Base-by-base conservation (phyloP, 2,113 vertebrate genomes). In the Rhinoderma darwinii region DNA sequence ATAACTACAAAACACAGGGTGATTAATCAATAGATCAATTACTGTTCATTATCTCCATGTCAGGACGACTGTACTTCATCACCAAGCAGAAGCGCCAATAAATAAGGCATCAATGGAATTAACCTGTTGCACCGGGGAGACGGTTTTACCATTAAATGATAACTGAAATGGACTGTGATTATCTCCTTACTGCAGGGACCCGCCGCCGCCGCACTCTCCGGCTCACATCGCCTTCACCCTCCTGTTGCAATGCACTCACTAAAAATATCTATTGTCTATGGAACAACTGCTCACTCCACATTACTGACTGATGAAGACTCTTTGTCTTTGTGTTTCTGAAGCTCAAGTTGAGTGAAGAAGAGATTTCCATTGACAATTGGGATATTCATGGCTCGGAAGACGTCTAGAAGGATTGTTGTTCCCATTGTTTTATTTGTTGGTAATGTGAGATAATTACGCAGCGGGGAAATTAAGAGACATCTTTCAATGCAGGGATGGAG, bases 21-120 rank as follows among this genome's bases (percentile, higher is more conserved):
- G 88, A 86, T 89, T 73, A 1, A 91, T 84, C 89, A 77, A 54
- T 89, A 54, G 72, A 72, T 73, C 85, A 90, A 87, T 90, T 88
- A 86, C 54, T 90, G 80, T 43, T 90, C 88, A 86, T 88, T 84
- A 73, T 77, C 59, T 27, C 41, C 78, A 25, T 47, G 3, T 59
- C 59, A 30, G 0, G 86, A 82, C 82, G 88, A 84, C 30, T 79
- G 37, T 41, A 68, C 68, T 88, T 89, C 88, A 87, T 88, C 79
- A 89, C 84, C 84, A 86, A n/a, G 17, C 25, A 88, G 50, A 84
- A 91, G 88, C 9, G 74, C 56, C 70, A 88, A 90, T 68, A 86
- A 56, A 10, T 27, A 88, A 89, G 47, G 85, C 81, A 30, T 63
- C 84, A 79, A 84, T 78, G 75, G 88, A 89, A 84, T 79, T 78